Base-by-base conservation (phyloP, 2,113 vertebrate genomes). In the Thryonomys swinderianus region DNA sequence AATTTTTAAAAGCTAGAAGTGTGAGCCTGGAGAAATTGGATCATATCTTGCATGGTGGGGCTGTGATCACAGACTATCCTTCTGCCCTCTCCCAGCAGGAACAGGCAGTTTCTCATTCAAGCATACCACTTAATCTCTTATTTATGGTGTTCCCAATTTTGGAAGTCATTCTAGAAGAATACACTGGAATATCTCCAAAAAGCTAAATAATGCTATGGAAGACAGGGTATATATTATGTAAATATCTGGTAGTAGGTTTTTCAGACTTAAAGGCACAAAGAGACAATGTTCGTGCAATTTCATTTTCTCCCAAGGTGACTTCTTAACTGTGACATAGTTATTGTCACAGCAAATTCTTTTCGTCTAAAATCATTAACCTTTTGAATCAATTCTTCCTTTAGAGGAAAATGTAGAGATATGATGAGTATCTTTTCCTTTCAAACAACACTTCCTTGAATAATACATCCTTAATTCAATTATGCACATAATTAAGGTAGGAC, bases 391-490 rank as follows among this genome's bases (percentile, higher is more conserved):
- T 85, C 25, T 78, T 74, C 67, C 93, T 30, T 88, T 53, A 66
- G 23, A 74, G 40, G 40, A 90, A 84, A 92, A 67, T 64, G 61
- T 37, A 64, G 69, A 84, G 13, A 20, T 13, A 71, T 3, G 2
- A 25, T 37, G 37, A 69, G 14, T 40, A 16, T 37, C 8, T 82
- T 67, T 93, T 48, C 30, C 37, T 88, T 57, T 64, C 83, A 84
- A 85, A 76, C 16, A 40, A 67, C 11, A 23, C 78, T 90, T 76
- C 21, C 42, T 88, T 13, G 27, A 2, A 95, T n/a, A 82, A 88
- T 51, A 79, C 27, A 71, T 27, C 10, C 48, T 85, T 85, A 67
- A 91, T 91, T 93, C 89, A 32, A 62, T 93, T 42, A 55, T 73
- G 57, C 48, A 5, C 14, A 32, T 53, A 51, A 66, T 55, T 78